These are phyloP conservation scores for Orestias chungarensis DNA, from an alignment of 2,797 vertebrate genomes.

Conservation along the genomic window DNA sequence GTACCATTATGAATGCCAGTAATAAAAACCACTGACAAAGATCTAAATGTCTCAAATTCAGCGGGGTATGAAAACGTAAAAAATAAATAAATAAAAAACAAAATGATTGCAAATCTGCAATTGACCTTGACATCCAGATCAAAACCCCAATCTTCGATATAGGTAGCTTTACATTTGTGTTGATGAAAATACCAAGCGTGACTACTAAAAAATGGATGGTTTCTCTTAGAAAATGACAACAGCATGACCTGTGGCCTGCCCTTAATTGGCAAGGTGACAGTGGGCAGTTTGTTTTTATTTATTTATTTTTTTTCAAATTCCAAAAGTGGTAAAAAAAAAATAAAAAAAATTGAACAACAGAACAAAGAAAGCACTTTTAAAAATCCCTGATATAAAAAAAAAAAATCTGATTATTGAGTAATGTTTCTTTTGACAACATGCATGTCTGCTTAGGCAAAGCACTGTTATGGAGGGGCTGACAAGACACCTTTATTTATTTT, in stretches of 20 bases:
- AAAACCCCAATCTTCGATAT: conserved; percentile 78
- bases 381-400: conserved; percentile 79
- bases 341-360: conserved; percentile 59
- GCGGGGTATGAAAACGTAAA: conserved; percentile 77
- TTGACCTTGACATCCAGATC: conserved; percentile 85
- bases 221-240: conserved; percentile 75
- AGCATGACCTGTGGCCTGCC: conserved; percentile 74
- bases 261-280: conserved; percentile 72
- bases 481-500: conserved; percentile 60
- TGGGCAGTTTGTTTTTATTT: conserved; percentile 55
- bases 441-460: conserved; percentile 75
- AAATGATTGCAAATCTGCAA: conserved; percentile 84
- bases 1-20: conserved; percentile 82
- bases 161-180: conserved; percentile 81
- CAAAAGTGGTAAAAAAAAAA: conserved; percentile 76
- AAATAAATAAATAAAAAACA: conserved; percentile 27
- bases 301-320: conserved; percentile 65
- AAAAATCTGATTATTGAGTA: conserved; percentile 72
- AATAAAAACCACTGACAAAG: conserved; percentile 77
- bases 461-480: conserved; percentile 70
- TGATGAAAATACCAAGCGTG: conserved; percentile 79
- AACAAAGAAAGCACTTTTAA: conserved; percentile 80
- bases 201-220: conserved; percentile 67
- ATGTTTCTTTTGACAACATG: conserved; percentile 79
- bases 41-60: conserved; percentile 81